Base-by-base conservation (phyloP, 2,113 vertebrate genomes). In the Notarius quadriscutis region DNA sequence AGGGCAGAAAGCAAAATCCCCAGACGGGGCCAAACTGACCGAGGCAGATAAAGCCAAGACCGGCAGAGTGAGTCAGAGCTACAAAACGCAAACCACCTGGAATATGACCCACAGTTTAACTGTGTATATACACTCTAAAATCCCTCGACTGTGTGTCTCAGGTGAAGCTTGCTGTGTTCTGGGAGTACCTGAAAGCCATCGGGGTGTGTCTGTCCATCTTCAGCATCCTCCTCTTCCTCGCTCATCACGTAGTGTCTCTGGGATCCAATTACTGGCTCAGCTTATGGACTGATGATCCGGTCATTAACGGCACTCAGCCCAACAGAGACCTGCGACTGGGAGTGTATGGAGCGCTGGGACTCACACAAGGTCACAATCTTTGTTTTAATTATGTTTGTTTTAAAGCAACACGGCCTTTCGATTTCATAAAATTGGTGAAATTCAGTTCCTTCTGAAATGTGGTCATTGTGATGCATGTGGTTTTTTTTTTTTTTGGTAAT, bases 181-280 rank as follows among this genome's bases (percentile, higher is more conserved):
- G 96, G 96, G 93, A 97, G 30, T 99, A 99, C 89, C 93, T 98
- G 94, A 98, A 95, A 87, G 97, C 98, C 53, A 97, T 99, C 0
- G 98, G 98, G 0, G 90, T 97, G 22, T 90, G 90, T 7, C 93
- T 98, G 71, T 96, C 96, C 89, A 94, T 94, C 83, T 87, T 97
- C 89, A 98, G 97, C 87, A 85, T 97, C 88, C 90, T 97, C 89
- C 95, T 99, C 30, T 99, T 99, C 84, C 25, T 99, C 3, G 91
- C 94, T 67, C 97, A 98, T 91, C 96, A 99, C 15, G 10, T 96
- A 4, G 90, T 97, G 0, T 93, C 98, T 0, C 86, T 99, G 85
- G 90, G 94, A 75, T 98, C 98, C 80, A 99, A 99, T 94, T 99
- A 97, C 89, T 99, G 98, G 98, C 95, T 99, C 12, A 99, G 98